Percentiles rank a stretch among this genome's conserved stretches.
Conservation (phyloP, 2,888 invertebrate genomes). For the Leptothorax acervorum region DNA sequence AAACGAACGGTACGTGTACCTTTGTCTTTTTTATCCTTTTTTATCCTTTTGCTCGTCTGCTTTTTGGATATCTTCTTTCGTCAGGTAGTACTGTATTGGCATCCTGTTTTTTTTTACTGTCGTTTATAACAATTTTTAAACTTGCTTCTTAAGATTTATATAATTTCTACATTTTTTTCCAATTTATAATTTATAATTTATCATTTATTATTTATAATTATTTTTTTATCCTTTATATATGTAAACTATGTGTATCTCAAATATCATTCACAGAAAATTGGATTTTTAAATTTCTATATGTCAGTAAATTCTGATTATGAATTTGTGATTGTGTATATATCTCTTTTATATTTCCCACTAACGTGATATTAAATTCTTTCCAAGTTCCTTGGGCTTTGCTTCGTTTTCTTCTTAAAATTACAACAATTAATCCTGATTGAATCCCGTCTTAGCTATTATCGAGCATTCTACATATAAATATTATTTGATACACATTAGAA, state of each 20-base stretch:
- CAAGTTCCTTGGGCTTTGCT: background rate
- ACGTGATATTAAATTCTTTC: background rate
- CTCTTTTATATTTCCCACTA: background rate
- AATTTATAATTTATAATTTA: constrained; percentile 6
- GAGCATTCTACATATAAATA: background rate
- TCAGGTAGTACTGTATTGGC: background rate
- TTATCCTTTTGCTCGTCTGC: background rate
- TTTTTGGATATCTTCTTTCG: background rate
- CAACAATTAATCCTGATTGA: background rate
- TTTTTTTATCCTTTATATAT: background rate
- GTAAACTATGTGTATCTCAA: background rate
- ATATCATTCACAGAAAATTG: background rate
- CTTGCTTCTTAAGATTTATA: background rate
- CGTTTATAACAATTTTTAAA: background rate
- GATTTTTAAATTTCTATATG: background rate
- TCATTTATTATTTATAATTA: background rate
- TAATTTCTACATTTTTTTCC: background rate
- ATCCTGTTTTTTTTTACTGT: background rate
- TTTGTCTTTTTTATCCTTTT: constrained; percentile 18
- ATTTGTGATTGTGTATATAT: background rate
- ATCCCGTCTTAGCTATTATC: background rate
- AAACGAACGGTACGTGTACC: constrained; percentile 90
- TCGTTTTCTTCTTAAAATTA: background rate
- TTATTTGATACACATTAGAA: constrained; percentile 86
- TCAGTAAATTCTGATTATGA: background rate